Base-by-base conservation (phyloP, 2,113 vertebrate genomes). In the Athene cunicularia region DNA sequence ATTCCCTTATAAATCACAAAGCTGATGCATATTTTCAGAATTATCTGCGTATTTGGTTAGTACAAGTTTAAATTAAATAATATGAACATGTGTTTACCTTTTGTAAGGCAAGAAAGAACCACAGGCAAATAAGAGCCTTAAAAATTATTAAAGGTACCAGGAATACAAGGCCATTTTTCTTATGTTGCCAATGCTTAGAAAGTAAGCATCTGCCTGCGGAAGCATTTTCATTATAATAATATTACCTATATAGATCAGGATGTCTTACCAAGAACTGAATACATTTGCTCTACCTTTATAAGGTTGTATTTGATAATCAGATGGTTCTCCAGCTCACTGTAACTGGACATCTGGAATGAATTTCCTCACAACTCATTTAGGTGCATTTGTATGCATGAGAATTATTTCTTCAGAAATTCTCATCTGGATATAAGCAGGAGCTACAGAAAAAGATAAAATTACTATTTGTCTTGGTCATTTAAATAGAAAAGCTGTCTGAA, bases 1-100 rank as follows among this genome's bases (percentile, higher is more conserved):
- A 88, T 90, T 96, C 95, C 73, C 58, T 83, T 71, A 67, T 90
- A 96, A 97, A 96, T 93, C 86, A 81, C 32, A 63, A 79, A 68
- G 39, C 43, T 62, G 74, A 82, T 55, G 17, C 18, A 18, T 83
- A 58, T 80, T 95, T 94, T 88, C 52, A 90, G 89, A 88, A 93
- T 84, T 84, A 76, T 89, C 66, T 80, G 52, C 7, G 15, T 87
- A 56, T 96, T 88, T 95, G 81, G 35, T 59, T 88, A 84, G 45
- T 63, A 5, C n/a, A 68, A 76, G 37, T 93, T 92, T 72, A 82
- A 96, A 90, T 84, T 27, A 80, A 93, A 53, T 64, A 60, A 66
- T 85, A 75, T 5, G 23, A 92, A 21, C 23, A 49, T 3, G 10
- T 68, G 49, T 94, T 91, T 91, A 72, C 32, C 24, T 86, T 93